phyloP scores from a whole-genome alignment of 2,888 invertebrate species.

The Poecilus cupreus region DNA sequence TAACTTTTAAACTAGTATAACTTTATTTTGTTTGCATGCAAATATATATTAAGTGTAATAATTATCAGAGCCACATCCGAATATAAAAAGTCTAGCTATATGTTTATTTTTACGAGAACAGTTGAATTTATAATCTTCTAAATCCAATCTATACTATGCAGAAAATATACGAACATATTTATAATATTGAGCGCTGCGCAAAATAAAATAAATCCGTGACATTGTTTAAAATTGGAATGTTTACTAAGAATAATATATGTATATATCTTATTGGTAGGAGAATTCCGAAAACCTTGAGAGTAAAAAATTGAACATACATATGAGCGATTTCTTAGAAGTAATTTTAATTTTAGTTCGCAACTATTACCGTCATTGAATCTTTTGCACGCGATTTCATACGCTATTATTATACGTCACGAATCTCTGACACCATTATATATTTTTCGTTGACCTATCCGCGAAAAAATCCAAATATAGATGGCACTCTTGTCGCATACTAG shows the following conservation, averaged over 20 bases:
- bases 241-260: slow-evolving; percentile 49
- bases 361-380: slow-evolving; percentile 53
- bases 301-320: slow-evolving; percentile 55
- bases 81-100: no score
- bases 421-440: slow-evolving; percentile 46
- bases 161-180: no score
- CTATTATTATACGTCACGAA: slow-evolving; percentile 54
- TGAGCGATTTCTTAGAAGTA: slow-evolving; percentile 52
- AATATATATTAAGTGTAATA: no score
- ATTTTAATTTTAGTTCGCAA: slow-evolving; percentile 59
- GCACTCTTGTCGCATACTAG: no score
- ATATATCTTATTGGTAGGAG: slow-evolving; percentile 51
- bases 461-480: no score
- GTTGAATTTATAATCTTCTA: background rate
- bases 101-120: no score
- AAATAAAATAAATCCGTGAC: background rate
- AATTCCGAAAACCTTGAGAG: slow-evolving; percentile 57
- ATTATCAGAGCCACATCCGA: no score
- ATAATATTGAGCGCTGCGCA: background rate
- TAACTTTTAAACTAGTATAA: no score
- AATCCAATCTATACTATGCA: no score
- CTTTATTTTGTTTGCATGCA: no score
- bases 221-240: background rate
- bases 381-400: slow-evolving; percentile 50
- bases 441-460: slow-evolving; percentile 44